Percentiles rank a stretch among this genome's conserved stretches.
phyloP scores from a whole-genome alignment of 2,113 vertebrate species.

The Pseudois nayaur region DNA sequence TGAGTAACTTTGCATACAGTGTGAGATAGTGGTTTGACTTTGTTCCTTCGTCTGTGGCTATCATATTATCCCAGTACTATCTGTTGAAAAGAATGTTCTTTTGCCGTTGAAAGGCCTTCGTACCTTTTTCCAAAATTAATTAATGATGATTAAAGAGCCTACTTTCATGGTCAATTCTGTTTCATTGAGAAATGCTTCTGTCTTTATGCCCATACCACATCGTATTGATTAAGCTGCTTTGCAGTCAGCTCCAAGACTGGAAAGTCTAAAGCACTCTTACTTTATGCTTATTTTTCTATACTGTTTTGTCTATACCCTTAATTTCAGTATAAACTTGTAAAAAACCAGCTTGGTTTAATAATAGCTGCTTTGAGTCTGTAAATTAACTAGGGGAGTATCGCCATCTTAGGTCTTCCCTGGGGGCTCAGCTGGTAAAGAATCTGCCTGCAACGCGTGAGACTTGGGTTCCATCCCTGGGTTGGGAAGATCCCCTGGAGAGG shows the following conservation, averaged over 20 bases:
- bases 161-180: neutral
- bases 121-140: neutral
- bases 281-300: neutral
- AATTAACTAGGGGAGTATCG: neutral
- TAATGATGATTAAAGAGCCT: neutral
- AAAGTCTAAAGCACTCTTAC: neutral
- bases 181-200: neutral
- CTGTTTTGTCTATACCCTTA: neutral
- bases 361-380: neutral
- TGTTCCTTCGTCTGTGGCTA: neutral
- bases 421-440: neutral
- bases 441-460: fast-evolving
- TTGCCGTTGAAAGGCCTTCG: neutral
- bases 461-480: neutral
- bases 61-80: neutral
- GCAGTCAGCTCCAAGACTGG: neutral
- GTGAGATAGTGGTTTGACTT: neutral
- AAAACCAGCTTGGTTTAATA: neutral
- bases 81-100: neutral
- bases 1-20: neutral
- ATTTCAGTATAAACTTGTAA: neutral
- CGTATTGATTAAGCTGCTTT: neutral
- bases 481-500: neutral
- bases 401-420: neutral
- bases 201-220: neutral